These are phyloP conservation scores for Labeo catla DNA, from an alignment of 2,113 vertebrate species.

Conservation along the genomic window DNA sequence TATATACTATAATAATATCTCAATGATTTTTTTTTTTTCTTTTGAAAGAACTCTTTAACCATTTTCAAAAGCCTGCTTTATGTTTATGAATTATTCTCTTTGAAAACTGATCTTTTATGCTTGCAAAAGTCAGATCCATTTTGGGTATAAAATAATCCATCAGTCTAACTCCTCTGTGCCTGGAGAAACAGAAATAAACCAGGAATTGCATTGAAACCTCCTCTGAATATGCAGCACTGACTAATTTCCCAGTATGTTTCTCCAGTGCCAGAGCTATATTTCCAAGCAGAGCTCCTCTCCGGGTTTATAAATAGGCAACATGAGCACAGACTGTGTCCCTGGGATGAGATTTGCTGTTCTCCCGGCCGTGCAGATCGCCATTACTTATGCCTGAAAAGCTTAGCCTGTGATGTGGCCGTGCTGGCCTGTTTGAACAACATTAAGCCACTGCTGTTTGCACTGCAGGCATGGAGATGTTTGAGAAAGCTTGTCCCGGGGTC, in stretches of 20 bases:
- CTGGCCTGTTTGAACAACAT: constrained; percentile 81
- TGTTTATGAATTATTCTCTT: background rate
- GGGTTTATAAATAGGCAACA: constrained; percentile 79
- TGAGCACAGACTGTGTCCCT: constrained; percentile 73
- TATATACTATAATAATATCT: too few species aligned
- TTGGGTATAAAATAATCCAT: background rate
- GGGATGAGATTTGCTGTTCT: constrained; percentile 77
- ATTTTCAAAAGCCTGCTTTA: background rate
- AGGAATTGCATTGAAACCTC: background rate
- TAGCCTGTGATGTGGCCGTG: constrained; percentile 79
- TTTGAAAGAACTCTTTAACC: too few species aligned
- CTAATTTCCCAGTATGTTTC: constrained; percentile 55
- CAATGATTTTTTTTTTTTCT: too few species aligned
- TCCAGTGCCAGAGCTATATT: constrained; percentile 59
- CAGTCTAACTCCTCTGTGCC: background rate
- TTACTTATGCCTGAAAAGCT: constrained; percentile 83
- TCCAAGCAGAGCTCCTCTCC: constrained; percentile 59
- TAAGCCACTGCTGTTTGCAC: constrained; percentile 72
- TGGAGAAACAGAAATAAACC: background rate
- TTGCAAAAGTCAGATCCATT: background rate
- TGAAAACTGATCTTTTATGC: too few species aligned
- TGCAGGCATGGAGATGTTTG: constrained; percentile 68
- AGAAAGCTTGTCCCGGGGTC: constrained; percentile 74
- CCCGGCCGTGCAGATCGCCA: constrained; percentile 78
- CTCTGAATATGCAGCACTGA: constrained; percentile 8